Evolutionary conservation across 2,797 vertebrate species (phyloP).

Genomic region (Eurystomus glaucurus): DNA sequence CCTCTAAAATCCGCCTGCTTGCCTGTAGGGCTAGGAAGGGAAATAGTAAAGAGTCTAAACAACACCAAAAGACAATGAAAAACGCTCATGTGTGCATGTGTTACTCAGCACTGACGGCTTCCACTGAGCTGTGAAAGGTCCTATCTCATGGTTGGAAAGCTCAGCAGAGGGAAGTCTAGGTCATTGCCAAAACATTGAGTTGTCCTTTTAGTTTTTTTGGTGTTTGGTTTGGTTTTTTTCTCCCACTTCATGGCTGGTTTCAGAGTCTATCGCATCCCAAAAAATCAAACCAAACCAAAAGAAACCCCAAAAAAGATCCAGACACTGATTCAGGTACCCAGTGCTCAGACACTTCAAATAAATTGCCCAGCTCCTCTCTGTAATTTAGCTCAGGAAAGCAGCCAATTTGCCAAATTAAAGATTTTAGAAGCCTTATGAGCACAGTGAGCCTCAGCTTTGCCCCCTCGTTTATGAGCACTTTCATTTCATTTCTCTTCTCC

Average conservation of each 20-base stretch:
- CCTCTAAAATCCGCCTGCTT: not conserved
- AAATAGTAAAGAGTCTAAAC: not conserved
- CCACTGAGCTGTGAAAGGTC: not conserved
- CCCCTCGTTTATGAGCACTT: not conserved
- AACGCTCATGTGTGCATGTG: fast-evolving
- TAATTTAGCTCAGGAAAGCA: not conserved
- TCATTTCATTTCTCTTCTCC: not conserved
- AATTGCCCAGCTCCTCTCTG: not conserved
- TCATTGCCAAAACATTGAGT: not conserved
- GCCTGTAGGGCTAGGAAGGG: not conserved
- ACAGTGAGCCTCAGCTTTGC: not conserved
- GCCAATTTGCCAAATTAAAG: not conserved
- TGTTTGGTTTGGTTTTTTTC: not conserved
- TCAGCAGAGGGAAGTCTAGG: not conserved
- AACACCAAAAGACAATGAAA: not conserved
- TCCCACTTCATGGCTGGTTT: not conserved
- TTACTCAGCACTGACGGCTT: not conserved
- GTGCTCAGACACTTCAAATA: not conserved
- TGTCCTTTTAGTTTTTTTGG: not conserved
- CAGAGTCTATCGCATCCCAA: not conserved
- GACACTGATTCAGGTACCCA: not conserved
- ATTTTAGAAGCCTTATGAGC: not conserved
- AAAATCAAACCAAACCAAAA: too few relatives aligned
- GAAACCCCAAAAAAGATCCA: not conserved
- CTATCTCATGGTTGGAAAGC: not conserved